phyloP scores from a whole-genome alignment of 1,140 invertebrate genomes.

The Drosophila athabasca region DNA sequence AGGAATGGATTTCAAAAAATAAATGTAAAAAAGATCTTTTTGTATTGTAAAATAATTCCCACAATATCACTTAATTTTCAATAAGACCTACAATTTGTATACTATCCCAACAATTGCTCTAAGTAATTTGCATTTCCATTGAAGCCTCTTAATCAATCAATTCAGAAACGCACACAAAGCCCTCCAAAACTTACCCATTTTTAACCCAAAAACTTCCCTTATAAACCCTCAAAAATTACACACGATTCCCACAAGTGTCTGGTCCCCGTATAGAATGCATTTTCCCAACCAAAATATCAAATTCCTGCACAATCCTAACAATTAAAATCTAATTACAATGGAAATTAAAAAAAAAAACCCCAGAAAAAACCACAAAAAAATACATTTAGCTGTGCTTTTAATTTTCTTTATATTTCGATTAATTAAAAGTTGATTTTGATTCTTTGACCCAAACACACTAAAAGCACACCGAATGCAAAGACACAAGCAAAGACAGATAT shows the following conservation, averaged over 20 bases:
- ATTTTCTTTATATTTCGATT: constrained; percentile 38
- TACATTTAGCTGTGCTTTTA: no score
- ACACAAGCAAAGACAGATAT: constrained; percentile 16
- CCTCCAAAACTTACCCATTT: constrained; percentile 15
- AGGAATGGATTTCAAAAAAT: no score
- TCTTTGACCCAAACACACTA: constrained; percentile 26
- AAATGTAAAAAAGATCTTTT: no score
- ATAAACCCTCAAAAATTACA: constrained; percentile 5
- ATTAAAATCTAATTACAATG: constrained; percentile 44
- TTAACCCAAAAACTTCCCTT: constrained; percentile 16
- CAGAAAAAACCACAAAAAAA: constrained; percentile 26
- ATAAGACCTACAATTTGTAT: neutral
- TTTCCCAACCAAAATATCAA: constrained; percentile 48
- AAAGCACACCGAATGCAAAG: constrained; percentile 26
- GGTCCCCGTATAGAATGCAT: constrained; percentile 23
- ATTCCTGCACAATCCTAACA: constrained; percentile 42
- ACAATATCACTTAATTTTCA: constrained; percentile 16
- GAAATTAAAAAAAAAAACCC: neutral
- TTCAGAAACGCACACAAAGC: constrained; percentile 10
- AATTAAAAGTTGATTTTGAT: constrained; percentile 61
- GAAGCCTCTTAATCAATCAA: neutral
- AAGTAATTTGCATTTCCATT: constrained; percentile 16
- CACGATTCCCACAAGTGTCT: constrained; percentile 49
- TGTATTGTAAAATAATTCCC: no score
- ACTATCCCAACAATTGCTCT: neutral